Conservation (phyloP, 2,797 vertebrate species). For the Aldrovandia affinis region DNA sequence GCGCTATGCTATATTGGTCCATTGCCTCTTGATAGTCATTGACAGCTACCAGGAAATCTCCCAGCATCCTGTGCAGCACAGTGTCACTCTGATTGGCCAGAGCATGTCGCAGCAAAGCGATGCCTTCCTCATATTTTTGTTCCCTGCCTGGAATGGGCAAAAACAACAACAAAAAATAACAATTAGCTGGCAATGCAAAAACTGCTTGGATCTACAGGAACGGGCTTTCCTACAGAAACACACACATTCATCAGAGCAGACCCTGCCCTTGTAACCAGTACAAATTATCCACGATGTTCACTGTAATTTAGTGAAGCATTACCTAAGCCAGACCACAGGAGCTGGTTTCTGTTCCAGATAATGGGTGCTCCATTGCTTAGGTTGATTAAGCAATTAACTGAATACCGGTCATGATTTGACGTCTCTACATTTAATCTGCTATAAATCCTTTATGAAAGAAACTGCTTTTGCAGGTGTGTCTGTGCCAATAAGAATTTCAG, state of each 20-base stretch:
- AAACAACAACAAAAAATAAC: slow-evolving; percentile 11
- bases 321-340: not conserved
- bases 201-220: not conserved
- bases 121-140: slow-evolving; percentile 96
- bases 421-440: not conserved
- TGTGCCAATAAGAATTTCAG: not conserved
- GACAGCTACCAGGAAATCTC: slow-evolving; percentile 95
- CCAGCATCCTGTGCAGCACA: slow-evolving; percentile 95
- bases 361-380: not conserved
- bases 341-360: not conserved
- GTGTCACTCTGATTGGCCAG: slow-evolving; percentile 97
- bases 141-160: slow-evolving; percentile 80
- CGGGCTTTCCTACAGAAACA: not conserved
- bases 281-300: not conserved
- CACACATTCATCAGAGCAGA: not conserved
- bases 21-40: slow-evolving; percentile 98
- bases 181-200: too few species aligned
- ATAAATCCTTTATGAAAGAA: too few species aligned
- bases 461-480: not conserved
- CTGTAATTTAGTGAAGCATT: not conserved
- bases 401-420: not conserved
- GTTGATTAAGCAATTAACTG: not conserved
- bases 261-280: not conserved
- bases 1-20: slow-evolving; percentile 98
- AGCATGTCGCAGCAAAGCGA: slow-evolving; percentile 88